Evolutionary conservation across 2,797 vertebrate species (phyloP), one percentile per base, ranked within the genome.

Genomic region (Hydrolagus colliei): DNA sequence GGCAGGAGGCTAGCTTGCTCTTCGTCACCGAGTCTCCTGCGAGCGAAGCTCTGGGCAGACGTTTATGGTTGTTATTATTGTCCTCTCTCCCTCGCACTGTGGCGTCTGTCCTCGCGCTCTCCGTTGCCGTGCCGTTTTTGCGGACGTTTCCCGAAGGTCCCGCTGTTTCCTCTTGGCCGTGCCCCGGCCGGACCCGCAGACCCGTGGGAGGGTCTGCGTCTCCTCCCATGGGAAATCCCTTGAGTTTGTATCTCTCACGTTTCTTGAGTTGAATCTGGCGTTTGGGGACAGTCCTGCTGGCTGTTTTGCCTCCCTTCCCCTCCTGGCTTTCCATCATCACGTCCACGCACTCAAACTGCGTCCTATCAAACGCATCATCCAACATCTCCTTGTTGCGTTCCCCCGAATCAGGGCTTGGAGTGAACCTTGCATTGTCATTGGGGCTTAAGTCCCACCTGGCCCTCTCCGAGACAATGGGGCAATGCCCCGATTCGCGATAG

Each of bases 181-280:
- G 67, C n/a, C 68, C 79, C 6, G 41, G 41, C 41, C 41, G 41
- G 68, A 20, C 32, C 41, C 1, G 18, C 35, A 35, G 10, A 84
- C 20, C 79, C 20, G 71, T 16, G 41, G 9, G 52, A 10, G 63
- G 41, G n/a, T 84, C n/a, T 20, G 41, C 87, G 84, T 3, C 71
- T 41, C 13, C 1, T 5, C 4, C 86, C 9, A 74, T 16, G 0
- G 87, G 52, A 0, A 89, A 87, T 20, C 96, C 89, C n/a, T 87
- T 84, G 0, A 20, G 67, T 11, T 94, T 95, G 82, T 92, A 92
- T 80, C 90, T 92, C 88, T 95, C 93, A 86, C 92, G 94, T 86
- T 94, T 95, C 87, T 96, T 96, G 73, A 99, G 93, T 90, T 96
- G 95, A 86, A 99, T 99, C 92, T 98, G 96, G 87, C 97, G 94